Evolutionary conservation across 2,888 invertebrate genomes (phyloP), one percentile per base, ranked within the genome.

Genomic region (Calliopum simillimum): DNA sequence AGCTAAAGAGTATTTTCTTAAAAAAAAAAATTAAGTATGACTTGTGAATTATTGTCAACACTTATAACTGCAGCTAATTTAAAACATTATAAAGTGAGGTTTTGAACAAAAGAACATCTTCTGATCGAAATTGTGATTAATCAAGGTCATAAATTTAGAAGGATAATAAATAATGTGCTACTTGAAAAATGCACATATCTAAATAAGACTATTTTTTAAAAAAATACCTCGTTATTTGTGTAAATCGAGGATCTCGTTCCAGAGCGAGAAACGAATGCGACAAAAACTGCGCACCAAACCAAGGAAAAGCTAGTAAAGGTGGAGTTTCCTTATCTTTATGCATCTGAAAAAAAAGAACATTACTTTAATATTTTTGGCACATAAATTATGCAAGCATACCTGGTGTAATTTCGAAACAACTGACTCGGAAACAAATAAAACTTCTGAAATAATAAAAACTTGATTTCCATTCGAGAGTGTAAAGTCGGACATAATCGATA

Each of bases 301-400:
- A 90, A 2, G 90, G 90, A 76, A 90, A 90, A 3, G 90, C 90
- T 71, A 91, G 79, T 47, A 91, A 83, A 14, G 91, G 91, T 16
- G 90, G 90, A 16, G 90, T 90, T 82, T 91, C 91, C 82, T 90
- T 90, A 81, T 91, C 90, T 75, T 88, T 87, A 80, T 91, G 89
- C 86, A 86, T 86, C 86, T 86, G 74, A 43, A 44, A 8, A 55
- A 19, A 43, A 25, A 46, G 1, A 5, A 1, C 8, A 33, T 33
- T 8, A 16, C n/a, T n/a, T 51, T n/a, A 51, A 51, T n/a, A 19
- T 11, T 11, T 4, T 61, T 23, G 14, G 13, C 41, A 44, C 13
- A 61, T n/a, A 62, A 12, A 21, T 6, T 8, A 13, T 5, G n/a
- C 14, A 12, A 23, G 66, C 43, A 64, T 81, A 89, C 88, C 81